Conservation (phyloP, 2,888 invertebrate genomes). For the Limenitis camilla region DNA sequence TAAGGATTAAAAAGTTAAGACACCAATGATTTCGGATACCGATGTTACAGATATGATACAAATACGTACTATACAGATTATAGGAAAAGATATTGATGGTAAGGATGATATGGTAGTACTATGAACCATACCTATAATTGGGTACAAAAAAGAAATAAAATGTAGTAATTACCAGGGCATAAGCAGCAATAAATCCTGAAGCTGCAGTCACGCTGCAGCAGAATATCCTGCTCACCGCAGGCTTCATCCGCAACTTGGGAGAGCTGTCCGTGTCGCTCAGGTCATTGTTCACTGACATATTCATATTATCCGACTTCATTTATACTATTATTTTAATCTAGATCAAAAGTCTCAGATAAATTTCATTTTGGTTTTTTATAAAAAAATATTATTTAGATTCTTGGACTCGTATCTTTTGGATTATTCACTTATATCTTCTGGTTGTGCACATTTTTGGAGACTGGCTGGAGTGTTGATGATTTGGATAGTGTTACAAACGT, state of each 20-base stretch:
- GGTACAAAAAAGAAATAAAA: conserved; percentile 1
- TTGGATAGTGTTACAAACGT: conserved; percentile 1
- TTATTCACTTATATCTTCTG: too few relatives aligned
- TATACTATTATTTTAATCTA: background rate
- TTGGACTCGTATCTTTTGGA: background rate
- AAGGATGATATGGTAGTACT: too few relatives aligned
- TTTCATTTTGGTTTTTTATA: background rate
- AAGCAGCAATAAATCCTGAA: conserved; percentile 67
- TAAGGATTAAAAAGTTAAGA: too few relatives aligned
- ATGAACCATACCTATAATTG: too few relatives aligned
- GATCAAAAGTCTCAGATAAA: background rate
- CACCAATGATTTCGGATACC: too few relatives aligned
- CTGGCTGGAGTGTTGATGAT: background rate
- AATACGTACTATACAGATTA: too few relatives aligned
- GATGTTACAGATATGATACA: too few relatives aligned
- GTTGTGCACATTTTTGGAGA: too few relatives aligned
- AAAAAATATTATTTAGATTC: background rate
- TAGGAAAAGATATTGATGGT: too few relatives aligned
- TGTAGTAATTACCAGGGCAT: conserved; percentile 53
- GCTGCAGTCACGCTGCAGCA: conserved; percentile 71
- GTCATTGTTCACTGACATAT: conserved; percentile 59
- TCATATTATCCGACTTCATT: conserved; percentile 18
- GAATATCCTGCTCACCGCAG: conserved; percentile 62
- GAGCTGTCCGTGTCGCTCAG: conserved; percentile 47
- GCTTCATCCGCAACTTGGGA: conserved; percentile 59